These are phyloP conservation scores for Acanthacorydalis orientalis DNA, from an alignment of 2,888 invertebrate species.

Conservation along the genomic window DNA sequence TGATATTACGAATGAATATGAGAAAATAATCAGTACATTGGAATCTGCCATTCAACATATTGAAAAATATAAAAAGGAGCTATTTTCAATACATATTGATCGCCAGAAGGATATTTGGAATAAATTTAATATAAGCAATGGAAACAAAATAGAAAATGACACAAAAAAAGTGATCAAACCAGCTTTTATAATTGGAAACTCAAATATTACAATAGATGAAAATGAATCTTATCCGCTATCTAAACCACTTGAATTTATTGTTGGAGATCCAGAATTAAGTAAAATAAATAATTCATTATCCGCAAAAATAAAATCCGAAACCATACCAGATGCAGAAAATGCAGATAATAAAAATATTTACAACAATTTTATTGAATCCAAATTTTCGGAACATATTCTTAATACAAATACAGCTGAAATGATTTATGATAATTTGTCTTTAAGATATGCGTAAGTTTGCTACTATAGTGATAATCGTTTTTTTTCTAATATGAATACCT, in stretches of 20 bases:
- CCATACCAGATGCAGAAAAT: neutral
- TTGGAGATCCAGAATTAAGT: slow-evolving; percentile 6
- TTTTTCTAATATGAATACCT: neutral
- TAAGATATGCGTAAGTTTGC: slow-evolving; percentile 8
- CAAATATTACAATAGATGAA: slow-evolving; percentile 1
- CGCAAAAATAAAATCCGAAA: neutral
- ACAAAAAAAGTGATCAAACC: neutral
- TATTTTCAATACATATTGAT: slow-evolving; percentile 1
- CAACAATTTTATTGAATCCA: neutral
- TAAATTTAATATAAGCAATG: slow-evolving; percentile 2
- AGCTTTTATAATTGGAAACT: slow-evolving; percentile 5
- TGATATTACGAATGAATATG: slow-evolving; percentile 7
- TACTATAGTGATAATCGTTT: too few species aligned
- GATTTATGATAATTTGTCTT: slow-evolving; percentile 8
- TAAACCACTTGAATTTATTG: slow-evolving; percentile 9
- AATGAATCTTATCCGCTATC: slow-evolving; percentile 2
- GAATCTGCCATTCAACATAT: slow-evolving; percentile 7
- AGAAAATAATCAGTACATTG: slow-evolving; percentile 7
- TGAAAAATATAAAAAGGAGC: slow-evolving; percentile 7
- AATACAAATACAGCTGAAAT: slow-evolving; percentile 6
- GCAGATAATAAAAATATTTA: neutral
- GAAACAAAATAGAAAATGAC: neutral
- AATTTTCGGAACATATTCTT: neutral
- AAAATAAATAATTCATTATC: neutral
- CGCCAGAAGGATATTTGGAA: slow-evolving; percentile 9